Evolutionary conservation across 2,113 vertebrate species (phyloP), one percentile per base, ranked within the genome.

Genomic region (Calidris pygmaea): DNA sequence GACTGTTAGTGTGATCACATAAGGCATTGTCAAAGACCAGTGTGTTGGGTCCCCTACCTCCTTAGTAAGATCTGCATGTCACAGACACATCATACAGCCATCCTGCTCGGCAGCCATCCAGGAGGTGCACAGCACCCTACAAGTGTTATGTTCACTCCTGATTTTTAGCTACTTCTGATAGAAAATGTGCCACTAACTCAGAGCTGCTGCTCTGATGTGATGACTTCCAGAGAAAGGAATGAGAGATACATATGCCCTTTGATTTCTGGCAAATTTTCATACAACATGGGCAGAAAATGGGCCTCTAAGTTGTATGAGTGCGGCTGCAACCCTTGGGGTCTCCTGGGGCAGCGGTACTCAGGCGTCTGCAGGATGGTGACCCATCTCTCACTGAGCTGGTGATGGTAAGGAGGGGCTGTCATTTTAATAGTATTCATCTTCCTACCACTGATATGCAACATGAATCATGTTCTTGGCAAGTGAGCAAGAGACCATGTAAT

Each of bases 51-150:
- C n/a, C 20, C 6, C 29, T 55, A 30, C 4, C 30, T 68, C 37
- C 30, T 78, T 71, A 43, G 16, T 59, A 56, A 70, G 22, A 8
- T 53, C 8, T 56, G 32, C 17, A 32, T 14, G 24, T 22, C 41
- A 43, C 37, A 73, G 60, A 10, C 29, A 71, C 6, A 39, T 10
- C 3, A 2, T 30, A 30, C 10, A 52, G 71, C 19, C 35, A 27
- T 0, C 0, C 16, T 71, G 7, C 22, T 67, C 3, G 2, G 35
- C 58, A 88, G 59, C 29, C 67, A 34, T 21, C 19, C 62, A 15
- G 9, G 16, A 68, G 9, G 15, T 43, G 20, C 68, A 81, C 34
- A 67, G n/a, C 24, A 58, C 14, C 32, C 30, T 8, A 19, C 5
- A 48, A 50, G 9, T 19, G 14, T 37, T 62, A 47, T 22, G 14